phyloP scores from a whole-genome alignment of 1,140 invertebrate genomes.

The Temnothorax longispinosus region DNA sequence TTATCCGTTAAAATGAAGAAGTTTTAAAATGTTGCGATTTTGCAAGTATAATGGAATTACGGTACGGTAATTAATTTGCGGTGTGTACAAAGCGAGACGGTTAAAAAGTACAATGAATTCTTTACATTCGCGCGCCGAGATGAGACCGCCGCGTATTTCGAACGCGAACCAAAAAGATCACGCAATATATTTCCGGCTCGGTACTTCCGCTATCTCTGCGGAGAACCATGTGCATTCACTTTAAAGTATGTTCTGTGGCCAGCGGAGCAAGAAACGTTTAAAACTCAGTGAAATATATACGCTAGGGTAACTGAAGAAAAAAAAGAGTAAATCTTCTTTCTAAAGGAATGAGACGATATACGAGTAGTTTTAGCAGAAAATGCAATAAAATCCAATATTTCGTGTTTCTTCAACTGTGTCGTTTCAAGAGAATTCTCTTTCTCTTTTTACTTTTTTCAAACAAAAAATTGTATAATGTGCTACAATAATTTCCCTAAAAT shows the following conservation, averaged over 20 bases:
- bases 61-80: slow-evolving; percentile 10
- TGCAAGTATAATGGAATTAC: background rate
- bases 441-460: background rate
- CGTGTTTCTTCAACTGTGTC: background rate
- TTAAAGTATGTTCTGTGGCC: slow-evolving; percentile 53
- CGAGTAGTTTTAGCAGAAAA: background rate
- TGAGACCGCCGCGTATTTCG: background rate
- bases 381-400: background rate
- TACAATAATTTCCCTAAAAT: background rate
- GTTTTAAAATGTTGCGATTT: background rate
- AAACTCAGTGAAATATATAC: slow-evolving; percentile 16
- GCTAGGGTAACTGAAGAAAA: background rate
- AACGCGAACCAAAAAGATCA: slow-evolving; percentile 58
- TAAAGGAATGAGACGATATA: background rate
- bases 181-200: slow-evolving; percentile 64
- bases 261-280: slow-evolving; percentile 60
- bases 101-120: slow-evolving; percentile 17
- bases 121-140: background rate
- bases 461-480: background rate
- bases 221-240: slow-evolving; percentile 63
- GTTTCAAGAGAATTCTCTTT: background rate
- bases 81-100: slow-evolving; percentile 4
- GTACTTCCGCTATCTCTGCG: slow-evolving; percentile 66
- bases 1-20: background rate
- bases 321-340: background rate